Base-by-base conservation (phyloP, 2,797 vertebrate species). In the Orientallactaga sibirica region DNA sequence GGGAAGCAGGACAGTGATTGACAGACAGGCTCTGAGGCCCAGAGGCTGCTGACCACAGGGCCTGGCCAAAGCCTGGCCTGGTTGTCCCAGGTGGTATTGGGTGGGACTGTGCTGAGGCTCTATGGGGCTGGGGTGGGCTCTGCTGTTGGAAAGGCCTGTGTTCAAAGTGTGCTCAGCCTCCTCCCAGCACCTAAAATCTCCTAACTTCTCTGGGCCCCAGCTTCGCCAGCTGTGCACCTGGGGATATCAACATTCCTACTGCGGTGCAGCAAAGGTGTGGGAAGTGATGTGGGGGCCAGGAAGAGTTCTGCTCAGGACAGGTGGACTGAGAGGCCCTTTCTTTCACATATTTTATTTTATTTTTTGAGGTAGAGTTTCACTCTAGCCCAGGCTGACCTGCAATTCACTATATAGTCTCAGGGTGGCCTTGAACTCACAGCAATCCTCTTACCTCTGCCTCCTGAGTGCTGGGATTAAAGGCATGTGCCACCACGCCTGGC, bases 181-280 rank as follows among this genome's bases (percentile, higher is more conserved):
- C 18, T 67, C 16, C 29, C n/a, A 22, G 66, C 73, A 24, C 61
- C 37, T 43, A 15, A 41, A 64, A 27, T 33, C 27, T 76, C 14
- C 74, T 7, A 25, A 52, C 61, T 52, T 19, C 1, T 48, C 52
- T 27, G 18, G 67, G 67, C 74, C 79, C 70, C 29, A 1, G 74
- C 79, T 68, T 78, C 77, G 52, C 78, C 27, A 3, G 62, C 64
- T 43, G 11, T 75, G 41, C 15, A n/a, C 16, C 48, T 24, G 41
- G 68, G 70, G 29, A 5, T 2, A 11, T 24, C 2, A 4, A 33
- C 3, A 1, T 7, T 48, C 43, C 43, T 2, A 16, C 2, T 61
- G 67, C 67, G 43, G 15, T 2, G 8, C 14, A 25, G 18, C 33
- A 24, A 61, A 25, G 14, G 3, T 16, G 20, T 76, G 37, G 37